Conservation (phyloP, 2,888 invertebrate species). For the Arrhopalites spinosus region DNA sequence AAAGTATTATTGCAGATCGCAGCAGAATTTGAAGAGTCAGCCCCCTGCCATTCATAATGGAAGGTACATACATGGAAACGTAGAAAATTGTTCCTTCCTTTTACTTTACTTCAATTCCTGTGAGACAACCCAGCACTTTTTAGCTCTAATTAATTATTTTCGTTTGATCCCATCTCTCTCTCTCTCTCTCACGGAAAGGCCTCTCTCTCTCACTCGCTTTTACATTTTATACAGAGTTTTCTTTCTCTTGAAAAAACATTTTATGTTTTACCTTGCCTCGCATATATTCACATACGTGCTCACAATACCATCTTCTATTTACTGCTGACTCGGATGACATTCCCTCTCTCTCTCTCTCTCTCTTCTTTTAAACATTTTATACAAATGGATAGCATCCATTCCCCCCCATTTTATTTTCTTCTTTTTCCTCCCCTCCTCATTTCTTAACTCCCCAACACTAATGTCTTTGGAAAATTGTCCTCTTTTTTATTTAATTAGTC, state of each 20-base stretch:
- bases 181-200: background rate
- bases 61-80: background rate
- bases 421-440: background rate
- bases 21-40: constrained; percentile 25
- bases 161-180: constrained; percentile 45
- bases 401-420: background rate
- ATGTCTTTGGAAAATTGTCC: too few species aligned
- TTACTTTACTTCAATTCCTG: constrained; percentile 11
- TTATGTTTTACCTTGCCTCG: background rate
- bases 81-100: too few species aligned
- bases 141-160: constrained; percentile 50
- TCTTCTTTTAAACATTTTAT: too few species aligned
- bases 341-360: background rate
- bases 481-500: too few species aligned
- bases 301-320: constrained; percentile 4
- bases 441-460: too few species aligned
- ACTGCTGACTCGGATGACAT: background rate
- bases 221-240: too few species aligned
- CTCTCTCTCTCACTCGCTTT: too few species aligned
- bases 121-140: constrained; percentile 39
- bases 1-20: constrained; percentile 18
- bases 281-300: background rate
- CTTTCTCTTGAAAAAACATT: background rate
- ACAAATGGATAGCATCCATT: background rate
- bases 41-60: background rate